phyloP scores from a whole-genome alignment of 2,888 invertebrate species.

The Apomyelois bistriatella region DNA sequence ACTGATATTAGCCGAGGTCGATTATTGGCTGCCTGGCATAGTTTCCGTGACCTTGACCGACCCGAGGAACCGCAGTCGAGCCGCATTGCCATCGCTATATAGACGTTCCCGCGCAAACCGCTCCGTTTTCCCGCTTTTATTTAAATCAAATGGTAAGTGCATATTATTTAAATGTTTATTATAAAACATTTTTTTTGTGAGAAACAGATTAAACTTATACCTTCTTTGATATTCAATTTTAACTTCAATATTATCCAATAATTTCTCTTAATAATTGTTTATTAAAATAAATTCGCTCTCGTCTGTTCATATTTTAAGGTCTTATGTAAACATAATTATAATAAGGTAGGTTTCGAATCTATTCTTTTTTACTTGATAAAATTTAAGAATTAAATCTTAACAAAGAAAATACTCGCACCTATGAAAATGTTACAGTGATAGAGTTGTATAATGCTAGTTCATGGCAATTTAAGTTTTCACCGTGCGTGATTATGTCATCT shows the following conservation, averaged over 20 bases:
- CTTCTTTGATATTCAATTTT: too few species aligned
- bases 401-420: too few species aligned
- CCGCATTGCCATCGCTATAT: conserved; percentile 48
- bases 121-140: conserved; percentile 35
- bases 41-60: conserved; percentile 71
- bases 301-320: too few species aligned
- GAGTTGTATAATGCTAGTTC: neutral
- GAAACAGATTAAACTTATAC: neutral
- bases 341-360: too few species aligned
- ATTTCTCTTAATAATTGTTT: too few species aligned
- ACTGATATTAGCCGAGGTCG: conserved; percentile 42
- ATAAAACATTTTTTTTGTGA: neutral
- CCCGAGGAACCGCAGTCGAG: conserved; percentile 54
- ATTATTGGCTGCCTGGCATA: conserved; percentile 61
- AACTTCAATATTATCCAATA: too few species aligned
- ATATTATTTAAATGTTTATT: neutral
- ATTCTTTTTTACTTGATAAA: too few species aligned
- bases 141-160: conserved; percentile 62
- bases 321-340: too few species aligned
- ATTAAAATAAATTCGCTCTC: too few species aligned
- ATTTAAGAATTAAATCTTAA: too few species aligned
- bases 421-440: too few species aligned
- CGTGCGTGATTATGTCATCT: conserved; percentile 19
- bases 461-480: conserved; percentile 18
- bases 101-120: conserved; percentile 29